phyloP scores from a whole-genome alignment of 2,113 vertebrate genomes.

The Siphamia tubifer region DNA sequence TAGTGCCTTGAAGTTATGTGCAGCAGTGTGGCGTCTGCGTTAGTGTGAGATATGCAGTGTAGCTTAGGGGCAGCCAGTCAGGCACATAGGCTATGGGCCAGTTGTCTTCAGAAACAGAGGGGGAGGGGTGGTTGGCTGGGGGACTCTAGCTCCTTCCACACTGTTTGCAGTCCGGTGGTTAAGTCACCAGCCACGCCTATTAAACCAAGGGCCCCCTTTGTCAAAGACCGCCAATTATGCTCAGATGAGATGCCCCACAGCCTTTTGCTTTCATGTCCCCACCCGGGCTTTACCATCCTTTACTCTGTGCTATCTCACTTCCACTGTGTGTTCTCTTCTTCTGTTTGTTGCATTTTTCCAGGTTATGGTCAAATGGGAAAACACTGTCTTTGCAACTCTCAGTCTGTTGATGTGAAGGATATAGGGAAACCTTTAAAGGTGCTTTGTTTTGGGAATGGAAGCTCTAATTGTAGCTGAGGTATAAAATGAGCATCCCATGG shows the following conservation, averaged over 20 bases:
- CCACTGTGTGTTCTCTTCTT: slow-evolving; percentile 65
- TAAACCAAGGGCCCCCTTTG: slow-evolving; percentile 77
- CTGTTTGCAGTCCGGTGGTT: slow-evolving; percentile 77
- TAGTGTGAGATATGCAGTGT: slow-evolving; percentile 59
- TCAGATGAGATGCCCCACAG: slow-evolving; percentile 57
- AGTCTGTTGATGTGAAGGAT: slow-evolving; percentile 61
- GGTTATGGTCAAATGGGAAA: slow-evolving; percentile 69
- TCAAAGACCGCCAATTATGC: slow-evolving; percentile 79
- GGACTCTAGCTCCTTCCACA: slow-evolving; percentile 73
- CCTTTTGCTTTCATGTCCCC: slow-evolving; percentile 52
- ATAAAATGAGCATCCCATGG: slow-evolving; percentile 45
- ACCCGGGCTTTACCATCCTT: slow-evolving; percentile 63
- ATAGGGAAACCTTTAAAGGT: slow-evolving; percentile 29
- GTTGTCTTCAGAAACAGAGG: slow-evolving; percentile 78
- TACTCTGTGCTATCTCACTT: slow-evolving; percentile 42
- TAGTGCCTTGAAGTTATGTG: slow-evolving; percentile 11
- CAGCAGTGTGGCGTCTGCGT: slow-evolving; percentile 19
- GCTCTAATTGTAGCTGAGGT: slow-evolving; percentile 38
- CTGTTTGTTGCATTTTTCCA: slow-evolving; percentile 51
- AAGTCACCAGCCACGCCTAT: slow-evolving; percentile 74
- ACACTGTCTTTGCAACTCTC: slow-evolving; percentile 68
- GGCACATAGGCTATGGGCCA: slow-evolving; percentile 72
- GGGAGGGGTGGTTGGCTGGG: slow-evolving; percentile 55
- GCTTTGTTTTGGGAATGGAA: slow-evolving; percentile 15
- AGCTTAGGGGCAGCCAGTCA: slow-evolving; percentile 65